These are phyloP conservation scores for Alviniconcha strummeri DNA, from an alignment of 2,888 invertebrate species.

Conservation along the genomic window DNA sequence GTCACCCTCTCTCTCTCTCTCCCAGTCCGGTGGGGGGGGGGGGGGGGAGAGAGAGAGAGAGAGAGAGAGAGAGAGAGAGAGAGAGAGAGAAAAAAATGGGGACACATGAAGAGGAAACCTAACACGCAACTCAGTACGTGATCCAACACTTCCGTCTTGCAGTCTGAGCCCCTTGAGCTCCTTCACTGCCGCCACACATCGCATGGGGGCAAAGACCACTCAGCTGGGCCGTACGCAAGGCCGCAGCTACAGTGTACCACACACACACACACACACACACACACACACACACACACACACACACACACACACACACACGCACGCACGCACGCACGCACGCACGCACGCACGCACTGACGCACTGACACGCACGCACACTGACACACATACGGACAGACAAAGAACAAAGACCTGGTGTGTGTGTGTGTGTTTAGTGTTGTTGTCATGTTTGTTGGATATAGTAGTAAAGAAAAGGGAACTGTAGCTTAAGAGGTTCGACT, in stretches of 20 bases:
- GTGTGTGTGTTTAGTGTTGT: neutral
- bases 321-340: neutral
- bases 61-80: neutral
- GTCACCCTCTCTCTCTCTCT: too few species aligned
- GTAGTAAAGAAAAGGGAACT: too few species aligned
- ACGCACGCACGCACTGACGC: too few species aligned
- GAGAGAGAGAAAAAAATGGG: neutral
- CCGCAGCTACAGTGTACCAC: too few species aligned
- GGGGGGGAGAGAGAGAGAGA: neutral
- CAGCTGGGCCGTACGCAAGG: too few species aligned
- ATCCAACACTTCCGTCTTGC: neutral
- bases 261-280: neutral
- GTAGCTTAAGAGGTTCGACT: too few species aligned
- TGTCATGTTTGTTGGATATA: too few species aligned
- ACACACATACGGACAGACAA: neutral
- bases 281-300: neutral
- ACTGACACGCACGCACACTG: too few species aligned
- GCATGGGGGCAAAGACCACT: too few species aligned
- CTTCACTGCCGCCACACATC: too few species aligned
- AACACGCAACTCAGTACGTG: neutral
- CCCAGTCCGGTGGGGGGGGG: neutral
- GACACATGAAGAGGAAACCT: neutral
- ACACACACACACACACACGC: neutral
- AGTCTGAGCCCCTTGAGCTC: too few species aligned
- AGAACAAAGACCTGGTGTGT: neutral